A percentile compares a stretch with the other conserved stretches of the same genome.
Conservation (phyloP, 2,113 vertebrate species). For the Pseudorasbora parva region DNA sequence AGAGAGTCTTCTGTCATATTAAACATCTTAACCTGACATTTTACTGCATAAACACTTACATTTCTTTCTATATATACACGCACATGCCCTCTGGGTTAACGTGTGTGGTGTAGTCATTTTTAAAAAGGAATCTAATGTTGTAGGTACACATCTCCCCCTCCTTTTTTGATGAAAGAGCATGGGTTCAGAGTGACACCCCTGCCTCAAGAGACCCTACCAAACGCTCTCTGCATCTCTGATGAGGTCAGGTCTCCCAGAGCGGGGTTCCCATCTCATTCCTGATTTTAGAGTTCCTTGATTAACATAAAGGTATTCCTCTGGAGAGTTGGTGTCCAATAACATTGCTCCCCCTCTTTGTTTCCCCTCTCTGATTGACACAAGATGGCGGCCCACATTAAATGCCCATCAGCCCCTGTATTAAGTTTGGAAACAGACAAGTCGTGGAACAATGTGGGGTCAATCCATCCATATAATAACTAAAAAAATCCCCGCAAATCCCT, state of each 20-base stretch:
- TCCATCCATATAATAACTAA: slow-evolving; percentile 70
- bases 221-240: slow-evolving; percentile 62
- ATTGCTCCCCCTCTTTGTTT: slow-evolving; percentile 70
- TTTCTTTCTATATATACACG: slow-evolving; percentile 5
- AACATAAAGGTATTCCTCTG: slow-evolving; percentile 72
- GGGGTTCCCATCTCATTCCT: slow-evolving; percentile 42
- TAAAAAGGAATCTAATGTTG: slow-evolving; percentile 47
- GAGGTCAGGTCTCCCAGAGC: slow-evolving; percentile 56
- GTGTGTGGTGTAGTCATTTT: slow-evolving; percentile 37
- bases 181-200: slow-evolving; percentile 45
- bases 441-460: slow-evolving; percentile 69
- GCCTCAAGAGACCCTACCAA: slow-evolving; percentile 54
- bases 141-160: slow-evolving; percentile 29
- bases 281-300: slow-evolving; percentile 60
- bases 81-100: slow-evolving; percentile 33
- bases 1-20: background rate
- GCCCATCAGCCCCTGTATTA: slow-evolving; percentile 74
- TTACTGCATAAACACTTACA: slow-evolving; percentile 19
- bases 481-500: background rate
- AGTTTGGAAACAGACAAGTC: slow-evolving; percentile 66
- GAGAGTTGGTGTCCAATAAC: slow-evolving; percentile 71
- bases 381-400: slow-evolving; percentile 76
- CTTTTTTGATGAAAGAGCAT: slow-evolving; percentile 46
- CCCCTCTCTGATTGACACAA: slow-evolving; percentile 73
- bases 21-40: slow-evolving; percentile 22